phyloP scores from a whole-genome alignment of 2,113 vertebrate genomes.

The Ptychochromis oligacanthus region DNA sequence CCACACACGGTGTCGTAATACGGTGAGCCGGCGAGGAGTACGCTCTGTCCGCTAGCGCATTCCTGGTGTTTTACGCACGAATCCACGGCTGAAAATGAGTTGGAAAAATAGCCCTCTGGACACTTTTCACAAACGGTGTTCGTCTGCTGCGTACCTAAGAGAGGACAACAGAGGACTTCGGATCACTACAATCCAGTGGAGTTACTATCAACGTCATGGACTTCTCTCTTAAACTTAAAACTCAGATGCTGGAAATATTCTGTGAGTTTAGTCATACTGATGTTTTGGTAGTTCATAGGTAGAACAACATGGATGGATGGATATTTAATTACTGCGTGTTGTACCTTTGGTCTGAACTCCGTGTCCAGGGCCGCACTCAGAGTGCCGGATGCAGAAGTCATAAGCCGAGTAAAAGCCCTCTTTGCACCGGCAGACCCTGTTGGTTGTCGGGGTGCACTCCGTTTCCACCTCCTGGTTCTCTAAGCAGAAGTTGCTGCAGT shows the following conservation, averaged over 20 bases:
- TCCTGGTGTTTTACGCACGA: slow-evolving; percentile 64
- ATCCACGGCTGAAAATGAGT: slow-evolving; percentile 43
- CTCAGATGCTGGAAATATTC: background rate
- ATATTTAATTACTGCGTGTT: accelerated
- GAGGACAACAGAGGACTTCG: background rate
- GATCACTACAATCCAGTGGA: background rate
- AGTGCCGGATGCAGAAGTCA: slow-evolving; percentile 69
- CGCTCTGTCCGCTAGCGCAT: slow-evolving; percentile 40
- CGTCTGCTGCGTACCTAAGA: slow-evolving; percentile 56
- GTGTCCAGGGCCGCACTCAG: slow-evolving; percentile 54
- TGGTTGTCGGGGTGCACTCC: slow-evolving; percentile 61
- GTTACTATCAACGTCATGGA: background rate
- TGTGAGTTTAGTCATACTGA: accelerated
- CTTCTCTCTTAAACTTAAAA: too few relatives aligned
- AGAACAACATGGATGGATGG: accelerated
- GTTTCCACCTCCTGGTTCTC: slow-evolving; percentile 61
- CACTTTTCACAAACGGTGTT: slow-evolving; percentile 75
- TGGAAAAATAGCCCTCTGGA: slow-evolving; percentile 67
- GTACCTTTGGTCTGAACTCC: slow-evolving; percentile 63
- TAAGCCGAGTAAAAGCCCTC: slow-evolving; percentile 58
- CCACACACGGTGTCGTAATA: slow-evolving; percentile 68
- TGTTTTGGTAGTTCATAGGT: background rate
- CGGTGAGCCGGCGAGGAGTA: slow-evolving; percentile 35
- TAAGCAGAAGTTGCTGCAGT: slow-evolving; percentile 72
- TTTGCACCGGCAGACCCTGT: slow-evolving; percentile 77